These are phyloP conservation scores for Nebria brevicollis DNA, from an alignment of 2,888 invertebrate genomes.

Conservation along the genomic window DNA sequence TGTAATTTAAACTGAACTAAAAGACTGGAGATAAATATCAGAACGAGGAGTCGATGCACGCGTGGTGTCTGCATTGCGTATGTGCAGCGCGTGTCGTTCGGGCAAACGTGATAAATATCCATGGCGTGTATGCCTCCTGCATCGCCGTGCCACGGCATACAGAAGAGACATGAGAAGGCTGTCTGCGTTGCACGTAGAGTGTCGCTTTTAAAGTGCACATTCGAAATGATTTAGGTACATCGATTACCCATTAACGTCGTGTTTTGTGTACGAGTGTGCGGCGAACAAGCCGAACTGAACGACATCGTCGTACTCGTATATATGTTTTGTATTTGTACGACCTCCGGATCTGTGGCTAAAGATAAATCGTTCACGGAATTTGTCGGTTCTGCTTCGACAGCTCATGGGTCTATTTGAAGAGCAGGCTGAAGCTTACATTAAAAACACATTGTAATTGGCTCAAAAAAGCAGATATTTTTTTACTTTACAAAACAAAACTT, in stretches of 20 bases:
- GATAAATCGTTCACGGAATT: slow-evolving; percentile 43
- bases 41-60: not conserved
- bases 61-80: slow-evolving; percentile 33
- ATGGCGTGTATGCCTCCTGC: slow-evolving; percentile 19
- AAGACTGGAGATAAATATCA: not conserved
- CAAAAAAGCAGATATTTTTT: no score
- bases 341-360: slow-evolving; percentile 26
- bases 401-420: not conserved
- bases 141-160: slow-evolving; percentile 6
- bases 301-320: not conserved
- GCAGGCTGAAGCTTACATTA: not conserved
- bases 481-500: no score
- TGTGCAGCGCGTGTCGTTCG: slow-evolving; percentile 26
- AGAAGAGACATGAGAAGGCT: not conserved
- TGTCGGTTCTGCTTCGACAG: slow-evolving; percentile 22
- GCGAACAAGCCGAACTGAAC: not conserved
- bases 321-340: slow-evolving; percentile 42
- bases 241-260: slow-evolving; percentile 45
- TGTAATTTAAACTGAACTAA: no score
- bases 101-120: slow-evolving; percentile 39
- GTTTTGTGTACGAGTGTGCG: slow-evolving; percentile 31
- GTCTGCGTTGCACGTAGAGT: slow-evolving; percentile 22
- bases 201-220: slow-evolving; percentile 42
- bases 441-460: no score
- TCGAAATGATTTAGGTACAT: slow-evolving; percentile 43